Base-by-base conservation (phyloP, 2,797 vertebrate species). In the Molossus molossus region DNA sequence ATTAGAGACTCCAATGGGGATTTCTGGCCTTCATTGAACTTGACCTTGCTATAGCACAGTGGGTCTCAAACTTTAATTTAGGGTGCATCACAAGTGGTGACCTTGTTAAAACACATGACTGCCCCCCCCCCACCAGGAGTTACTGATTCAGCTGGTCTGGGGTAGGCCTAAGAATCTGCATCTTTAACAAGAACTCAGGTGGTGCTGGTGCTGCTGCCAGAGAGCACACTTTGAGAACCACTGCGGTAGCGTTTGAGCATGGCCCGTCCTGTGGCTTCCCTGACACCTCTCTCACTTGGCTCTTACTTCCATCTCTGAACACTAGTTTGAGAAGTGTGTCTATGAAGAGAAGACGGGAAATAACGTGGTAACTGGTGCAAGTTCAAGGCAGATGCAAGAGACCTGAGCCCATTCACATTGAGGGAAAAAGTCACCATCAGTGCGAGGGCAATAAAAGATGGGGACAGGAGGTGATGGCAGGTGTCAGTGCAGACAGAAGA, bases 1-100 rank as follows among this genome's bases (percentile, higher is more conserved):
- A 1, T 27, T 5, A 13, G 70, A 9, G 62, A 6, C 0, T 21
- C 21, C 75, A 40, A 0, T 2, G 17, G 29, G n/a, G 23, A 60
- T 64, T 91, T 88, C 88, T 73, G 73, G 27, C 64, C 65, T 55
- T 91, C 37, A 58, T 9, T 57, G 85, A 82, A 81, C 55, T 50
- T 14, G 2, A 40, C 6, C 29, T 33, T 55, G 70, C 69, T 64
- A 2, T 37, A 81, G n/a, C 27, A 57, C 5, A 12, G 27, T 15
- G 23, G 18, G 77, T 77, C 64, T 86, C 70, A 92, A 83, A 76
- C 37, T 75, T 64, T 21, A 79, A 45, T 75, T 64, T 21, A 79
- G 53, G 37, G 10, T 40, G n/a, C 14, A 55, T 77, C 40, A 67
- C 37, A 70, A 33, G 12, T 29, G 65, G 3, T 5, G 11, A 65